Conservation (phyloP, 2,797 vertebrate species). For the Taeniopygia guttata region DNA sequence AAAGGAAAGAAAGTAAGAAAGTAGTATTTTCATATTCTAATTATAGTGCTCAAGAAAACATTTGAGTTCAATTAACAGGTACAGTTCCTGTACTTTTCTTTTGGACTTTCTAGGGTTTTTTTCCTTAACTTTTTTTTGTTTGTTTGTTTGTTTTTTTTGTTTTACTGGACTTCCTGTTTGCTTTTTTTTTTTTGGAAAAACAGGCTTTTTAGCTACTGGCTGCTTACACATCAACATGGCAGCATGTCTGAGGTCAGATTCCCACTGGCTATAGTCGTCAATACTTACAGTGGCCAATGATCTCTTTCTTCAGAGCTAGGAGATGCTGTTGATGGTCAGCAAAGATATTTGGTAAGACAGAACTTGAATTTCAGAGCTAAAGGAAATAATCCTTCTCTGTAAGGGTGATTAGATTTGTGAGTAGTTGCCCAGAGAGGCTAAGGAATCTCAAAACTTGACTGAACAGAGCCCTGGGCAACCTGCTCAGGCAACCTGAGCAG, state of each 20-base stretch:
- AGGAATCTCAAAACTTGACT: background rate
- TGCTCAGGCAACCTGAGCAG: background rate
- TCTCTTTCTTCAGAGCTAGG: background rate
- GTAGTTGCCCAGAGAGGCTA: background rate
- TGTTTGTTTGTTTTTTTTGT: background rate
- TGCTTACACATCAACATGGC: background rate
- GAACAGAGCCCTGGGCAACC: background rate
- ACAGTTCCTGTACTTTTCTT: background rate
- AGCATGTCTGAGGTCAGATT: background rate
- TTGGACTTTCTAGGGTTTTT: background rate
- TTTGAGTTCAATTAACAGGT: background rate
- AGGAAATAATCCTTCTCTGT: background rate
- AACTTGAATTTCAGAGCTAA: background rate
- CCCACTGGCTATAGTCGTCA: fast-evolving
- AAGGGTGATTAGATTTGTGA: background rate
- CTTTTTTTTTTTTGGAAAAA: background rate
- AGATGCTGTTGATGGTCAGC: background rate
- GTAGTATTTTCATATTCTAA: background rate
- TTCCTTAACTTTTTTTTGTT: background rate
- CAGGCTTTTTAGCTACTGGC: background rate
- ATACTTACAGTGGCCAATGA: background rate
- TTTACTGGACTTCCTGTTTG: background rate
- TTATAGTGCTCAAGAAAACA: background rate
- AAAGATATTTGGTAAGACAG: background rate
- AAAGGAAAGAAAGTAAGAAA: fast-evolving